Base-by-base conservation (phyloP, 2,113 vertebrate genomes). In the Oncorhynchus gorbuscha region DNA sequence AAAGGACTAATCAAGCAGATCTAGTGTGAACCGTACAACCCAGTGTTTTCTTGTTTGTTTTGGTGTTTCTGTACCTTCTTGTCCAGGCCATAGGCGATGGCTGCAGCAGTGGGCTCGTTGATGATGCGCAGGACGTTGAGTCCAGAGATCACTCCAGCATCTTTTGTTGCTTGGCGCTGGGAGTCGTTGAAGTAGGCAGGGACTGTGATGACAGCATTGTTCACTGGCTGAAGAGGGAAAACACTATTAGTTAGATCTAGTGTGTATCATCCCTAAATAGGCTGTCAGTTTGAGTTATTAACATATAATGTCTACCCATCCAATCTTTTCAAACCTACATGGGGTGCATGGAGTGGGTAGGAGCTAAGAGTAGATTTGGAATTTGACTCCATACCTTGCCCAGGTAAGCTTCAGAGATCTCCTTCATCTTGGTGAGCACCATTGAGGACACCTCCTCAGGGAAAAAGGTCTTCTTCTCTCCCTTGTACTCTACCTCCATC, bases 401-500 rank as follows among this genome's bases (percentile, higher is more conserved):
- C 64, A 97, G 85, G 79, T 96, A 97, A 26, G 95, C 96, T 76
- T 97, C 96, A 6, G 96, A 94, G 68, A 95, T 96, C 86, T 97
- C 96, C 83, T 97, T 97, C 96, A 97, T 97, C 90, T 97, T 97
- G 30, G 92, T 96, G 69, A 97, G 93, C 3, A 97, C 96, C 96
- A 97, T 97, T 0, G 96, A 97, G 8, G 96, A 97, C 80, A 97
- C 91, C 83, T 97, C 96, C 82, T 97, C 96, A 0, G 96, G 86
- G 45, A 89, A 97, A 88, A 97, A 97, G 32, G 92, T 85, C 81
- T 96, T 97, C 0, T 86, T 86, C 75, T 97, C 96, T 3, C 95
- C 95, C 87, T 96, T 97, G 82, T 97, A 97, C 71, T 95, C 95
- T 69, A 97, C 96, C 66, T 94, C 92, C 81, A 97, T 83, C 76